Conservation (phyloP, 2,797 vertebrate species). For the Pteropus rufus region DNA sequence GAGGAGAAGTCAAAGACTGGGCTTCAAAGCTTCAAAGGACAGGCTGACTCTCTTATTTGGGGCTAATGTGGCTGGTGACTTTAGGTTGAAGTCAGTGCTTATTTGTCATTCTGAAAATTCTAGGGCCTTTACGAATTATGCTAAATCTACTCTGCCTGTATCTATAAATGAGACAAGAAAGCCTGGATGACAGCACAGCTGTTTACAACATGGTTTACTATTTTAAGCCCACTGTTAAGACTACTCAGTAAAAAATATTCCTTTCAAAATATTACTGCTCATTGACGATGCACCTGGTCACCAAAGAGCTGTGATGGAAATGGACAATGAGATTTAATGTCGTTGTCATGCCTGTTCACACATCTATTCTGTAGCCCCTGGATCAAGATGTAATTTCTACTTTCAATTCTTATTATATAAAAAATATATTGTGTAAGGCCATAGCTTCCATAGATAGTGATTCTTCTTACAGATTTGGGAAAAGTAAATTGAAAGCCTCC, state of each 20-base stretch:
- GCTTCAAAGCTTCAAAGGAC: neutral
- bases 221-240: neutral
- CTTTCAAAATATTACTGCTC: neutral
- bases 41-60: neutral
- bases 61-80: neutral
- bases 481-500: neutral
- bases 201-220: neutral
- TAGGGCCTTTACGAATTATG: neutral
- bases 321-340: no score
- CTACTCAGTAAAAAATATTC: neutral
- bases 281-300: neutral
- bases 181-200: neutral
- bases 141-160: neutral
- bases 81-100: neutral
- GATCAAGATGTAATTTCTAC: neutral
- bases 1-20: neutral
- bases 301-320: neutral
- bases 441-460: neutral
- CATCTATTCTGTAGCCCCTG: neutral
- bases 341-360: no score
- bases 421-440: neutral
- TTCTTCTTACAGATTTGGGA: neutral
- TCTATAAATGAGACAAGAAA: neutral
- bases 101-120: neutral
- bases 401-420: neutral